These are phyloP conservation scores for Drosophila mauritiana DNA, from an alignment of 1,140 invertebrate species.

Conservation along the genomic window DNA sequence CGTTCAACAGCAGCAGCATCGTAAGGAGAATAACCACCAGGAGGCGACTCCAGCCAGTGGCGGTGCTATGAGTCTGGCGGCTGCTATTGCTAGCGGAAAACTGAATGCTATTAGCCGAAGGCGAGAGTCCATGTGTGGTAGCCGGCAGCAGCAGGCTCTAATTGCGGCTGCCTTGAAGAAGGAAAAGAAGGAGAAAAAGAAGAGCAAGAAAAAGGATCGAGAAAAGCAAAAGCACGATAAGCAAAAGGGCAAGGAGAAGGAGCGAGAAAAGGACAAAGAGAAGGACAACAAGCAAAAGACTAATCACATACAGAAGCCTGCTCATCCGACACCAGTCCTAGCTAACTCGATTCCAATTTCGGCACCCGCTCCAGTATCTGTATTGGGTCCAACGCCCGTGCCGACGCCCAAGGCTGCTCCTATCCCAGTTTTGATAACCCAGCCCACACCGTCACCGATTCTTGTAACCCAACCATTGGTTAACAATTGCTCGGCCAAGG, in stretches of 20 bases:
- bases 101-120: conserved; percentile 50
- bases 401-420: conserved; percentile 33
- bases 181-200: conserved; percentile 70
- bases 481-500: conserved; percentile 21
- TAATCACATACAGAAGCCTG: conserved; percentile 27
- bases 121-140: conserved; percentile 68
- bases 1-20: conserved; percentile 58
- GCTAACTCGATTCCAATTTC: not conserved
- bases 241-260: conserved; percentile 58
- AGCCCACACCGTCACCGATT: conserved; percentile 18
- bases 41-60: conserved; percentile 24
- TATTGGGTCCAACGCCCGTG: not conserved
- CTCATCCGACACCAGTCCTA: not conserved
- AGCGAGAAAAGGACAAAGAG: conserved; percentile 33
- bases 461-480: not conserved
- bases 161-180: conserved; percentile 66
- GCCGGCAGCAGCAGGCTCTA: conserved; percentile 64
- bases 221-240: conserved; percentile 62
- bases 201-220: conserved; percentile 72
- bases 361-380: not conserved
- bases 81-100: conserved; percentile 67
- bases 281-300: conserved; percentile 34
- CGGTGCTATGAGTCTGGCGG: conserved; percentile 60
- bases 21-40: conserved; percentile 72
- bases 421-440: conserved; percentile 45